A percentile compares a stretch with the other conserved stretches of the same genome.
These are phyloP conservation scores for Brotula barbata DNA, from an alignment of 2,797 vertebrate species.

Conservation along the genomic window DNA sequence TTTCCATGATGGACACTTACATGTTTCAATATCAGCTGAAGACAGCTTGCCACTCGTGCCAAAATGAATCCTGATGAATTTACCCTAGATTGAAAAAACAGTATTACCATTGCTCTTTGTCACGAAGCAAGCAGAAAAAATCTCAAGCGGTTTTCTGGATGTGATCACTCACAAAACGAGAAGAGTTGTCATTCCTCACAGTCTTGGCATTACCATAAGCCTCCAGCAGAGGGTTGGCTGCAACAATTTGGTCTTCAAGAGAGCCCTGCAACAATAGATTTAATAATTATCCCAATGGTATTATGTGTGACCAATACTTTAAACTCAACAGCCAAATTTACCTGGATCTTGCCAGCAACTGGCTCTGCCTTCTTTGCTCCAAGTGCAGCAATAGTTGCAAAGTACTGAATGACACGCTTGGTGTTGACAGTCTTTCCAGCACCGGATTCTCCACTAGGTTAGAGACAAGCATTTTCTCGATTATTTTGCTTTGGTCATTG, in stretches of 20 bases:
- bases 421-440: slow-evolving; percentile 75
- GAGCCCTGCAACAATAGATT: slow-evolving; percentile 69
- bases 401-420: slow-evolving; percentile 75
- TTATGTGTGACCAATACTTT: too few relatives aligned
- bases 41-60: slow-evolving; percentile 81
- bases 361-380: slow-evolving; percentile 40
- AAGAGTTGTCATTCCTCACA: slow-evolving; percentile 84
- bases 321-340: too few relatives aligned
- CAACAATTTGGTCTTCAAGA: slow-evolving; percentile 80
- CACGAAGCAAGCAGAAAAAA: too few relatives aligned
- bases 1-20: slow-evolving; percentile 72
- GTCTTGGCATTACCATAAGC: slow-evolving; percentile 84
- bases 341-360: slow-evolving; percentile 47
- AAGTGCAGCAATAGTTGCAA: slow-evolving; percentile 62
- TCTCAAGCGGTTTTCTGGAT: too few relatives aligned
- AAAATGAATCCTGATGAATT: slow-evolving; percentile 79
- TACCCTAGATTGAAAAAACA: slow-evolving; percentile 61
- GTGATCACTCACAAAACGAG: slow-evolving; percentile 74
- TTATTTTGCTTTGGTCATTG: background rate
- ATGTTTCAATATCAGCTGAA: slow-evolving; percentile 89
- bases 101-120: too few relatives aligned
- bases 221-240: slow-evolving; percentile 82
- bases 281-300: too few relatives aligned
- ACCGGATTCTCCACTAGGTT: slow-evolving; percentile 62
- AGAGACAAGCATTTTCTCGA: background rate